Evolutionary conservation across 2,797 vertebrate species (phyloP).

Genomic region (Crocidura indochinensis): DNA sequence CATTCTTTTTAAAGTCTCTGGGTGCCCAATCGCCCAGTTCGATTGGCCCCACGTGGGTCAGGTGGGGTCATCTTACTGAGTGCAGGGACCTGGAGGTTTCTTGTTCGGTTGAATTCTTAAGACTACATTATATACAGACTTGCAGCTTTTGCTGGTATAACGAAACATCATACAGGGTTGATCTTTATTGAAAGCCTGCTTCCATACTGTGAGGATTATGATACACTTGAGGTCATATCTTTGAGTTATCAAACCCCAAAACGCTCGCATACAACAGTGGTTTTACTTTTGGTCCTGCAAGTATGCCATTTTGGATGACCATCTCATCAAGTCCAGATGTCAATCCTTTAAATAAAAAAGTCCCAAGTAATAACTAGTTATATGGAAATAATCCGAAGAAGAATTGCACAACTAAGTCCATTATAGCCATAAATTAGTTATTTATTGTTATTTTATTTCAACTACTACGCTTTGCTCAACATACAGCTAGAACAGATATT

Average conservation of each 20-base stretch:
- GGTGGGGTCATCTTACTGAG: no score
- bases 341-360: no score
- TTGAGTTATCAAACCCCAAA: not conserved
- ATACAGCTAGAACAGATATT: not conserved
- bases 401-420: not conserved
- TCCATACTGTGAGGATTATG: not conserved
- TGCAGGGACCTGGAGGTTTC: no score
- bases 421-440: not conserved
- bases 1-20: no score
- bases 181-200: not conserved
- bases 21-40: no score
- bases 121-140: not conserved
- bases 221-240: rapidly evolving
- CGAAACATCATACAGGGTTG: not conserved
- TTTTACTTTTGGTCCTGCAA: not conserved
- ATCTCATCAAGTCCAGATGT: not conserved
- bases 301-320: not conserved
- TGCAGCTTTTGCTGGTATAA: not conserved
- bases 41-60: no score
- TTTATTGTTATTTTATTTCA: not conserved
- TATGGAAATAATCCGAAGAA: not conserved
- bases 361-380: not conserved
- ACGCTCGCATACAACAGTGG: not conserved
- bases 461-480: not conserved
- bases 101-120: no score